These are phyloP conservation scores for Pseudoips prasinana DNA, from an alignment of 2,888 invertebrate species.

Conservation along the genomic window DNA sequence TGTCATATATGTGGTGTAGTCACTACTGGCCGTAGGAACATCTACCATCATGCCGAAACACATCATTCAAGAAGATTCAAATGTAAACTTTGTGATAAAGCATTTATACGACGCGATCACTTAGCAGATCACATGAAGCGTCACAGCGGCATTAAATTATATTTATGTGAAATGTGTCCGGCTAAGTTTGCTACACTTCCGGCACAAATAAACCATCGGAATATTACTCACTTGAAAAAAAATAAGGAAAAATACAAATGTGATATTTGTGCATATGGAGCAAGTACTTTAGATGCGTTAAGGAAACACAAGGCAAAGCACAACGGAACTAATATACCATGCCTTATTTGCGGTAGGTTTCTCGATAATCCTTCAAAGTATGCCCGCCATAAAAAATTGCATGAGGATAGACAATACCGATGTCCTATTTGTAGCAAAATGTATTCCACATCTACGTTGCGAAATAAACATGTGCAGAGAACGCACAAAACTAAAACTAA, in stretches of 20 bases:
- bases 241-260: slow-evolving; percentile 48
- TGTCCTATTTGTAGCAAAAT: slow-evolving; percentile 53
- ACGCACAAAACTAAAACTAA: too few species aligned
- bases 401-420: slow-evolving; percentile 46
- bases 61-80: slow-evolving; percentile 13
- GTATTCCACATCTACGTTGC: slow-evolving; percentile 43
- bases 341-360: slow-evolving; percentile 58
- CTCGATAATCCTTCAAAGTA: slow-evolving; percentile 45
- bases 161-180: slow-evolving; percentile 61
- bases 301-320: slow-evolving; percentile 52
- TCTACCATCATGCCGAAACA: slow-evolving; percentile 55
- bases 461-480: too few species aligned
- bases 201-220: slow-evolving; percentile 53
- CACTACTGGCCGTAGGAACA: slow-evolving; percentile 46
- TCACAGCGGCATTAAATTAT: slow-evolving; percentile 53
- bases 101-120: slow-evolving; percentile 35
- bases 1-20: slow-evolving; percentile 63
- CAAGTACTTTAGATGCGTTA: slow-evolving; percentile 30
- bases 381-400: slow-evolving; percentile 47
- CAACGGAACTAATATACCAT: slow-evolving; percentile 45
- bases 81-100: slow-evolving; percentile 36
- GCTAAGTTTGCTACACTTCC: slow-evolving; percentile 51
- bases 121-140: slow-evolving; percentile 51
- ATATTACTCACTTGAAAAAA: slow-evolving; percentile 43
- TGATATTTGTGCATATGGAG: slow-evolving; percentile 51